Percentiles rank a stretch among this genome's conserved stretches.
These are phyloP conservation scores for Acleris holmiana DNA, from an alignment of 2,888 invertebrate species.

Conservation along the genomic window DNA sequence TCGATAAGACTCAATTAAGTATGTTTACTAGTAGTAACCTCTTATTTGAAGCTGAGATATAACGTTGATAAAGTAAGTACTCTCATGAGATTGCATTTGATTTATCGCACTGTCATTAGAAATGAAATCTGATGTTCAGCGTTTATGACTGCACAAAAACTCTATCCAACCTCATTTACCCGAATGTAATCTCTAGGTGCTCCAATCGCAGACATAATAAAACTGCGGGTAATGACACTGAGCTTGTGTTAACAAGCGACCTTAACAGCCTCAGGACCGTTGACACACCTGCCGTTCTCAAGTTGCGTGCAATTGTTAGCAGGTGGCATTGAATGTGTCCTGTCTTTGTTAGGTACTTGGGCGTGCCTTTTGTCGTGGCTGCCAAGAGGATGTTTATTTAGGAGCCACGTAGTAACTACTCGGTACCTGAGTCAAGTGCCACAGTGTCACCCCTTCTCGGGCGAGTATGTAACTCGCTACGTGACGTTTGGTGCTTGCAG, in stretches of 20 bases:
- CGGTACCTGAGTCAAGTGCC: conserved; percentile 12
- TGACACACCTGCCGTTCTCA: no score
- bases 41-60: no score
- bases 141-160: neutral
- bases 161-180: neutral
- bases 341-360: conserved; percentile 14
- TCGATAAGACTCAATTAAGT: no score
- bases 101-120: no score
- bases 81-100: no score
- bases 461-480: conserved; percentile 10
- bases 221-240: conserved; percentile 6
- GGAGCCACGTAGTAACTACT: conserved; percentile 3
- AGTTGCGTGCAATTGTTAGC: no score
- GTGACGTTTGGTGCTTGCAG: conserved; percentile 5
- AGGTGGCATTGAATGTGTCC: neutral
- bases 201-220: neutral
- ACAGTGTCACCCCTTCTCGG: conserved; percentile 9
- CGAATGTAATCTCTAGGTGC: neutral
- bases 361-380: conserved; percentile 12
- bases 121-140: neutral
- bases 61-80: no score
- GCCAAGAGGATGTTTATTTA: conserved; percentile 27
- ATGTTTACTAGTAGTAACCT: no score
- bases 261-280: no score
- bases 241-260: conserved; percentile 13